phyloP scores from a whole-genome alignment of 2,797 vertebrate species.

The Lacerta bilineata region DNA sequence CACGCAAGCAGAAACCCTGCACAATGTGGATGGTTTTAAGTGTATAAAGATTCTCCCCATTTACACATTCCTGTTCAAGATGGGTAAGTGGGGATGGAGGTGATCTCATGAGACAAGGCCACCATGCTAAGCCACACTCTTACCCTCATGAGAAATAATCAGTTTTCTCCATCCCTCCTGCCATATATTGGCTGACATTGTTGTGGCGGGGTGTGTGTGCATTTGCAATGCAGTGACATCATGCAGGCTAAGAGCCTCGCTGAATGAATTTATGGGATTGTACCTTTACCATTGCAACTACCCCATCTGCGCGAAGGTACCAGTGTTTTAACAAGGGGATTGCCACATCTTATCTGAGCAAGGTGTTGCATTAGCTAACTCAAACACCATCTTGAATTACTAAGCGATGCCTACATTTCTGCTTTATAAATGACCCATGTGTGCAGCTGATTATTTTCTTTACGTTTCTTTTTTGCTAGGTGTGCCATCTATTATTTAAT shows the following conservation, averaged over 20 bases:
- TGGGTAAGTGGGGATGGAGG: no score
- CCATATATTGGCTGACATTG: no score
- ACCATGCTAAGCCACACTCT: no score
- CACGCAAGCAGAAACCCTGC: not conserved
- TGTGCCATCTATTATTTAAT: constrained; percentile 46
- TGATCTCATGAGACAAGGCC: no score
- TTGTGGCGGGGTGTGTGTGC: no score
- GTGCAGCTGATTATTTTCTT: constrained; percentile 60
- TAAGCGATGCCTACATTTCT: constrained; percentile 50
- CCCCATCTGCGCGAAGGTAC: not conserved
- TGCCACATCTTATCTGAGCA: not conserved
- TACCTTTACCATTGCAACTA: not conserved
- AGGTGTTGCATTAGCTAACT: not conserved
- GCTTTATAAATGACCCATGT: constrained; percentile 52
- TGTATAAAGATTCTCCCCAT: no score
- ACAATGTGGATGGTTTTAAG: no score
- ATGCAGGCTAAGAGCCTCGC: not conserved
- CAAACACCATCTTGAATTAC: constrained; percentile 54
- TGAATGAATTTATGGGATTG: not conserved
- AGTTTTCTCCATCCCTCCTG: no score
- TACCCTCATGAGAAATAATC: no score
- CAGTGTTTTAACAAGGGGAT: not conserved
- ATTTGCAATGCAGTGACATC: no score
- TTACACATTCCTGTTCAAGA: no score
- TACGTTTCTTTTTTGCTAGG: not conserved